A percentile compares a stretch with the other conserved stretches of the same genome.
Evolutionary conservation across 2,797 vertebrate species (phyloP).

Genomic region (Gobio occitaniae): DNA sequence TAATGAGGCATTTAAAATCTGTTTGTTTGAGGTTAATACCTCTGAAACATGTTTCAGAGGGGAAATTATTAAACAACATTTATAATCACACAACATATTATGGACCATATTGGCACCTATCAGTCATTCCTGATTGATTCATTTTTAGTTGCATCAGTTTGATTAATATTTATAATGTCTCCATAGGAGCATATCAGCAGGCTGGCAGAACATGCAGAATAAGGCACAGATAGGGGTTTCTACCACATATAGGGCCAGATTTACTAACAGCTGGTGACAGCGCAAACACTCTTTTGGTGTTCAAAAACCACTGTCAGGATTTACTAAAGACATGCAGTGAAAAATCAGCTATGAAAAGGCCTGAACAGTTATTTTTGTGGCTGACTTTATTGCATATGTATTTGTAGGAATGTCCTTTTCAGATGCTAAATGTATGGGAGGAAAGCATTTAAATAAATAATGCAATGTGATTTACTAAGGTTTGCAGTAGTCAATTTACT

Average conservation of each 20-base stretch:
- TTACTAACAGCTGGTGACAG: not conserved
- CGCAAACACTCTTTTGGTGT: not conserved
- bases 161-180: slow-evolving; percentile 30
- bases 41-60: slow-evolving; percentile 34
- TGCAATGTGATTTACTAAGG: too few species aligned
- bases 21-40: slow-evolving; percentile 45
- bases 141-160: not conserved
- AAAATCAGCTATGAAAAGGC: not conserved
- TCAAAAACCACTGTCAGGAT: not conserved
- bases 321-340: not conserved
- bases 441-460: not conserved
- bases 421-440: not conserved
- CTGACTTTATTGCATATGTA: not conserved
- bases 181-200: slow-evolving; percentile 13
- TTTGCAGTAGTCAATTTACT: not conserved
- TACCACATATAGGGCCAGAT: not conserved
- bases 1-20: slow-evolving; percentile 52
- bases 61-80: slow-evolving; percentile 47
- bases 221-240: not conserved
- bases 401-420: not conserved
- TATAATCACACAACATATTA: slow-evolving; percentile 40
- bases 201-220: not conserved
- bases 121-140: slow-evolving; percentile 12
- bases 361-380: not conserved
- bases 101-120: slow-evolving; percentile 6